Evolutionary conservation across 1,140 invertebrate species (phyloP).

Genomic region (Adoxophyes honmai): DNA sequence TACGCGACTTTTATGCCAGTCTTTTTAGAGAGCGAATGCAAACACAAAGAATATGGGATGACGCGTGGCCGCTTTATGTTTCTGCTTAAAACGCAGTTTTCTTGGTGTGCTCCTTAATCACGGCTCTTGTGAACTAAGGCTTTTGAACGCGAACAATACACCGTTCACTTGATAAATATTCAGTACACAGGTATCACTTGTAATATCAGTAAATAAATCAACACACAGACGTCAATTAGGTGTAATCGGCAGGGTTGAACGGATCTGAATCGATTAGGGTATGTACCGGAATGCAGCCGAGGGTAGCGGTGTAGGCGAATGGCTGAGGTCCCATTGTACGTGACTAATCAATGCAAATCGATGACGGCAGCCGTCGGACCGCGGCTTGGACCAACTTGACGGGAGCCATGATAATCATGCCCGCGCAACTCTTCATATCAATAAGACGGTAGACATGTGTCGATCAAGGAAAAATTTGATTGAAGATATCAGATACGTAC

Average conservation of each 20-base stretch:
- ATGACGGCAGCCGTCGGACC: constrained; percentile 24
- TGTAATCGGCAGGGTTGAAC: constrained; percentile 4
- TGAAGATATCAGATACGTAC: too few species aligned
- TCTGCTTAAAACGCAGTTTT: not conserved
- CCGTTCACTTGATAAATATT: not conserved
- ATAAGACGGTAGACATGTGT: too few species aligned
- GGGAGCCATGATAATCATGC: not conserved
- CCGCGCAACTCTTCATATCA: too few species aligned
- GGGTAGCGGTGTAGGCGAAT: constrained; percentile 12
- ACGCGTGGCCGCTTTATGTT: not conserved
- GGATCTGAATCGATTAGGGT: constrained; percentile 32
- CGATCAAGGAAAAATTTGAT: too few species aligned
- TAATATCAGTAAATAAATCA: constrained; percentile 9
- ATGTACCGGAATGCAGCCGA: constrained; percentile 24
- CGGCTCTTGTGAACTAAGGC: too few species aligned
- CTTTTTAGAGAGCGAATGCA: not conserved
- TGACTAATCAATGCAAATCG: constrained; percentile 36
- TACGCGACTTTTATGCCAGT: not conserved
- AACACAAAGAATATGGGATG: constrained; percentile 1
- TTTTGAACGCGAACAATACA: too few species aligned
- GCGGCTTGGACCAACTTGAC: constrained; percentile 16
- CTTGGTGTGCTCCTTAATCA: not conserved
- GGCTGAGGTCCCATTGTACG: constrained; percentile 20
- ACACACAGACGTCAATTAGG: constrained; percentile 3
- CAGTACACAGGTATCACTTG: not conserved